Conservation (phyloP, 2,113 vertebrate species). For the Montifringilla adamsi region DNA sequence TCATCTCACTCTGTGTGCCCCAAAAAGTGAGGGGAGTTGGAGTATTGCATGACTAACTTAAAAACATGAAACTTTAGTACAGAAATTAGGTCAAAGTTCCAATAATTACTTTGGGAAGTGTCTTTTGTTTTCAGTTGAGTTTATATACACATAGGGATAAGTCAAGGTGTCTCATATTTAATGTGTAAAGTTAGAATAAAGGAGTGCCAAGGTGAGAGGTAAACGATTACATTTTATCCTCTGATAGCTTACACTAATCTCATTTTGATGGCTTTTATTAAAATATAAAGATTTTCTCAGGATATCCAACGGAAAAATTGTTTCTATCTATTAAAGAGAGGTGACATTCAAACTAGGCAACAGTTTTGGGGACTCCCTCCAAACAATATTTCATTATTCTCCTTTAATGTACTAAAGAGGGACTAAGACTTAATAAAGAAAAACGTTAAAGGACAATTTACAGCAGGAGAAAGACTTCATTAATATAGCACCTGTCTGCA, state of each 20-base stretch:
- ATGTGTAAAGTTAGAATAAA: neutral
- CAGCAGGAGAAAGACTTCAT: neutral
- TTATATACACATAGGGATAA: neutral
- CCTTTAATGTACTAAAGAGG: neutral
- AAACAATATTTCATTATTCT: neutral
- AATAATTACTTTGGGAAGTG: neutral
- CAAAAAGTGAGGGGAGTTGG: neutral
- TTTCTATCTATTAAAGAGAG: neutral
- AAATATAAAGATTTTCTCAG: neutral
- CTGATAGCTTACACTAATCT: neutral
- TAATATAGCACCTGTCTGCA: neutral
- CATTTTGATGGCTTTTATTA: neutral
- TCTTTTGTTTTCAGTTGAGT: neutral
- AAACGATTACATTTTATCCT: neutral
- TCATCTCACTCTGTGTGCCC: accelerated
- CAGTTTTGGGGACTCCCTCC: neutral
- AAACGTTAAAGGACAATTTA: neutral
- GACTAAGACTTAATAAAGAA: neutral
- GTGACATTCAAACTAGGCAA: neutral
- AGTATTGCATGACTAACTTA: neutral
- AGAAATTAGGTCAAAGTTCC: neutral
- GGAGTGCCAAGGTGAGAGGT: neutral
- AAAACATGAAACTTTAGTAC: neutral
- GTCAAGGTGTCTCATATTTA: neutral
- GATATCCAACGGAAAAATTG: neutral